Base-by-base conservation (phyloP, 2,113 vertebrate species). In the Kryptolebias marmoratus region DNA sequence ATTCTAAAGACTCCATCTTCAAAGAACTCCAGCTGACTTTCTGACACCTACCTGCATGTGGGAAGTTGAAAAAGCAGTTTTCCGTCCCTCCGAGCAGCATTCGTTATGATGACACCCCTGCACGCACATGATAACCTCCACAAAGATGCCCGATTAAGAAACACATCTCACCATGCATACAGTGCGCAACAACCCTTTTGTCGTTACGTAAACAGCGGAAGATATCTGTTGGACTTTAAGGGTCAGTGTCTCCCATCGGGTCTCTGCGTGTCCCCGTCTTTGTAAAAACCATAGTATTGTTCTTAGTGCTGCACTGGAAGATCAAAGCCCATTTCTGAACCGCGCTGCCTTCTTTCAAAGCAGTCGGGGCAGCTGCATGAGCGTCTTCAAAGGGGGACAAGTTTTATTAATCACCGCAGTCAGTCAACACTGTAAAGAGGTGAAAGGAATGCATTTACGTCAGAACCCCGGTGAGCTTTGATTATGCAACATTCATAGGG, bases 281-380 rank as follows among this genome's bases (percentile, higher is more conserved):
- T 60, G 72, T 68, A 78, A 71, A 36, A 87, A 68, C 49, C 64
- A 70, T 71, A 71, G 73, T 54, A 65, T 81, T 91, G 77, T 89
- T 87, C 75, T 63, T 55, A 64, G 69, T 71, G 65, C 63, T 64
- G 54, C 52, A 61, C 10, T 52, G 67, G 50, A 57, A 78, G 82
- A 91, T 92, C 89, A 93, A 94, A 93, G 87, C 72, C 80, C 74
- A 83, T 88, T 88, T 76, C 39, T 82, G 80, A 92, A 83, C 61
- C 16, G 57, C 68, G 71, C 59, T 49, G 52, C 80, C 71, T 87
- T 86, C 76, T 90, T 90, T 91, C 84, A 82, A 68, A 77, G 73
- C 70, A 47, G 55, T 22, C 65, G 82, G 75, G 75, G 85, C 36
- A 73, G 79, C 74, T 86, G 71, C 86, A 74, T 69, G 80, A 85